These are phyloP conservation scores for Pseudomugil tenellus DNA, from an alignment of 2,797 vertebrate species.

Conservation along the genomic window DNA sequence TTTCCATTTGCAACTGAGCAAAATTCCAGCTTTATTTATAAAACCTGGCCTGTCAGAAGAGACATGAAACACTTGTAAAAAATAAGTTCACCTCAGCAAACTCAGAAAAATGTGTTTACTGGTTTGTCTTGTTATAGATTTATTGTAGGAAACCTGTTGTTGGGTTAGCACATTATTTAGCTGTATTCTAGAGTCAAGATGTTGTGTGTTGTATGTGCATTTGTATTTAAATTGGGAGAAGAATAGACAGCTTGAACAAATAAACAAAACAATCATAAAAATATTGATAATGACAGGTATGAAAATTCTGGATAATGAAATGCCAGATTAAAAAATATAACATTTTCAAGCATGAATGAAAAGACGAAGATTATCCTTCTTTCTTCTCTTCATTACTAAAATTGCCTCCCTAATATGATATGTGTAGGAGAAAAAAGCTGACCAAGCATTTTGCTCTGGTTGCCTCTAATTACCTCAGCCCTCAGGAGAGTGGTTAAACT, in stretches of 20 bases:
- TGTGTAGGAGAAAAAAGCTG: background rate
- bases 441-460: background rate
- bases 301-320: conserved; percentile 2
- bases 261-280: background rate
- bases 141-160: conserved; percentile 5
- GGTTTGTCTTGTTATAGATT: conserved; percentile 4
- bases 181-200: conserved; percentile 5
- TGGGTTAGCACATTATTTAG: background rate
- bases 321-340: conserved; percentile 7
- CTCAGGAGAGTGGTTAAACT: conserved; percentile 21
- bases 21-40: conserved; percentile 25
- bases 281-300: background rate
- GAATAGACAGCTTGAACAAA: background rate
- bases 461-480: conserved; percentile 4
- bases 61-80: conserved; percentile 9
- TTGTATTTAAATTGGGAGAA: conserved; percentile 7
- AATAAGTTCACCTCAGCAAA: conserved; percentile 2
- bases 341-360: background rate
- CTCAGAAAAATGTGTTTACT: no score
- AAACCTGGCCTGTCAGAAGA: conserved; percentile 12
- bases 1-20: conserved; percentile 34
- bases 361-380: background rate
- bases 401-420: no score
- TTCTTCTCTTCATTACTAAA: no score
- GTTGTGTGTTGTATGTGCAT: conserved; percentile 1